Percentiles rank a stretch among this genome's conserved stretches.
phyloP scores from a whole-genome alignment of 2,888 invertebrate genomes.

The Drosophila melanosoma region DNA sequence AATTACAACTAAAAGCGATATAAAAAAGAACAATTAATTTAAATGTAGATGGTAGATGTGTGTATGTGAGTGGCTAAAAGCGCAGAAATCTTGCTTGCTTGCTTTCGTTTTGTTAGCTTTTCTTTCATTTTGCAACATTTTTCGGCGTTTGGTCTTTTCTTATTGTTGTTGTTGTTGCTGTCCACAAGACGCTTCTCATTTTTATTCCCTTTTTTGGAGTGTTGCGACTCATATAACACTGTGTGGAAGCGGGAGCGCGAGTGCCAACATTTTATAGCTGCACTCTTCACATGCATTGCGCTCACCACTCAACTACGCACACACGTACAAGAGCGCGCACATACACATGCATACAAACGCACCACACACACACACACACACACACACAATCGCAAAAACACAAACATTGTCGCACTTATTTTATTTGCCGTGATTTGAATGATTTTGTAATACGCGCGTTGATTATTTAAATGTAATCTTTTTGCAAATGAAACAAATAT shows the following conservation, averaged over 20 bases:
- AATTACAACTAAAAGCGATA: slow-evolving; percentile 50
- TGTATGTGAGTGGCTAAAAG: slow-evolving; percentile 50
- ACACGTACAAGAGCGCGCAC: slow-evolving; percentile 35
- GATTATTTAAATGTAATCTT: slow-evolving; percentile 46
- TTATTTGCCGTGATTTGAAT: slow-evolving; percentile 79
- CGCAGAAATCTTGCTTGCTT: slow-evolving; percentile 60
- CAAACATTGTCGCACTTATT: slow-evolving; percentile 73
- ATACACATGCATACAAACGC: slow-evolving; percentile 28
- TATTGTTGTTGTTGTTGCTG: slow-evolving; percentile 52
- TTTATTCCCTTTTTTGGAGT: slow-evolving; percentile 85
- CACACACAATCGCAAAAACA: slow-evolving; percentile 43
- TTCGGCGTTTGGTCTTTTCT: slow-evolving; percentile 69
- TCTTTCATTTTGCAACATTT: slow-evolving; percentile 76
- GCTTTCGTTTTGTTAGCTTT: slow-evolving; percentile 71
- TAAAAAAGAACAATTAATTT: slow-evolving; percentile 65
- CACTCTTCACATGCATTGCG: slow-evolving; percentile 74
- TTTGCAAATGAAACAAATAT: slow-evolving; percentile 25
- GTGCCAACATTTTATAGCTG: slow-evolving; percentile 70
- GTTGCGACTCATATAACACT: slow-evolving; percentile 85
- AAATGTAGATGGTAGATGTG: slow-evolving; percentile 35
- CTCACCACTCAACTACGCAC: slow-evolving; percentile 53
- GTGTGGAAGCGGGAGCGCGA: slow-evolving; percentile 67
- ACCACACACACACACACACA: slow-evolving; percentile 22
- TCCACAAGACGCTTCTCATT: slow-evolving; percentile 76
- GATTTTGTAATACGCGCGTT: slow-evolving; percentile 81